A percentile compares a stretch with the other conserved stretches of the same genome.
phyloP scores from a whole-genome alignment of 2,113 vertebrate species.

The human (Homo sapiens) region GRCh38 chr2:183615501-183616000 shows the following conservation, averaged over 20 bases:
- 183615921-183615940: background rate
- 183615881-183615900: background rate
- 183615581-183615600: background rate
- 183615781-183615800: background rate
- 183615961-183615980: background rate
- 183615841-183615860: background rate
- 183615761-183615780: background rate
- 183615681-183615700: background rate
- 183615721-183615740: background rate
- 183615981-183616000: background rate
- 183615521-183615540: conserved; percentile 14
- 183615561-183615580: background rate
- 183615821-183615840: background rate
- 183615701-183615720: background rate
- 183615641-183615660: conserved; percentile 41
- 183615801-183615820: background rate
- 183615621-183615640: background rate
- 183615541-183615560: conserved; percentile 46
- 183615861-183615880: background rate
- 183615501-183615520: conserved; percentile 34
- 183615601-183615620: background rate
- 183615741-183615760: conserved; percentile 27
- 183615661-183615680: conserved; percentile 12
- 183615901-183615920: background rate
- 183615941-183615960: background rate